phyloP scores from a whole-genome alignment of 2,113 vertebrate species.

The Microtus ochrogaster region DNA sequence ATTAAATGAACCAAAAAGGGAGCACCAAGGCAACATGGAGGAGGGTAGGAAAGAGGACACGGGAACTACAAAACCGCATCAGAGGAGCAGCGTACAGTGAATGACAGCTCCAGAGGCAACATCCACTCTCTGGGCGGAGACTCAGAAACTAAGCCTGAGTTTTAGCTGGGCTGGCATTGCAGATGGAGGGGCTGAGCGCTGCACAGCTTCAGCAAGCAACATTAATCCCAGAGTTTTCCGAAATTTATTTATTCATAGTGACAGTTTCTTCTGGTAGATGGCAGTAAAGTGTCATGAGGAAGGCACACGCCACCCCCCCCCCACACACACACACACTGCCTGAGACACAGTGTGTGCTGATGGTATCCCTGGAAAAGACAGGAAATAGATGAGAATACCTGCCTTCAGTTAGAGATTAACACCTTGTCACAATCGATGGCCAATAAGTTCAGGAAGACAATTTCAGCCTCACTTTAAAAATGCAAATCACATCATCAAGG shows the following conservation, averaged over 20 bases:
- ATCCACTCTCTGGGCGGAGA: background rate
- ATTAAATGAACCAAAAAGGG: slow-evolving; percentile 66
- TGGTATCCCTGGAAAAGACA: background rate
- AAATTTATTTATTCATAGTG: slow-evolving; percentile 24
- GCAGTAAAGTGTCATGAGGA: slow-evolving; percentile 40
- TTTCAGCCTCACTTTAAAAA: slow-evolving; percentile 24
- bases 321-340: background rate
- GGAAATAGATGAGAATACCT: background rate
- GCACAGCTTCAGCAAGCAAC: background rate
- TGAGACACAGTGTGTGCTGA: background rate
- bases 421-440: slow-evolving; percentile 10
- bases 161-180: background rate
- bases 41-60: background rate
- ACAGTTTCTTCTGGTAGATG: slow-evolving; percentile 38
- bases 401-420: background rate
- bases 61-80: background rate
- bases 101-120: background rate
- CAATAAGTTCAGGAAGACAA: slow-evolving; percentile 40
- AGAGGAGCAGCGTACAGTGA: background rate
- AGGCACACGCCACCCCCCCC: background rate
- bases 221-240: background rate
- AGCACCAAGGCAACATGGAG: background rate
- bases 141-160: background rate
- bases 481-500: slow-evolving; percentile 56
- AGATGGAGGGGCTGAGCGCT: background rate